phyloP scores from a whole-genome alignment of 2,113 vertebrate genomes.

The Esox niger region DNA sequence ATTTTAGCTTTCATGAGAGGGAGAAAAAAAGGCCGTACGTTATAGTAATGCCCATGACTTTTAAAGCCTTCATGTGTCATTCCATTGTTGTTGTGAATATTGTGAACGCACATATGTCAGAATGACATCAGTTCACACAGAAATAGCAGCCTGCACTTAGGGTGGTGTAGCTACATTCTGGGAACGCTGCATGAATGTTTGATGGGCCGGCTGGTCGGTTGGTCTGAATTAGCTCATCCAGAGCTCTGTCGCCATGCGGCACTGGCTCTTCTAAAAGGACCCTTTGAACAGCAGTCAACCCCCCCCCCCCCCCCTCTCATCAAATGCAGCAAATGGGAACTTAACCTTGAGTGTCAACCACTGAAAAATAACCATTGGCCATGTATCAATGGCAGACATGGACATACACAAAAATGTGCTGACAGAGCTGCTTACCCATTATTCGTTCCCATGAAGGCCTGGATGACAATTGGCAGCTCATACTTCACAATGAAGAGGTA shows the following conservation, averaged over 20 bases:
- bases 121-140: conserved; percentile 13
- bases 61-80: neutral
- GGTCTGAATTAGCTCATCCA: conserved; percentile 46
- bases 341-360: neutral
- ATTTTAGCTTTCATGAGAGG: neutral
- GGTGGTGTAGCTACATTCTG: neutral
- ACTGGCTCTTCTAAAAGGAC: conserved; percentile 54
- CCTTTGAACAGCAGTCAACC: conserved; percentile 44
- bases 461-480: conserved; percentile 94
- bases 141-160: conserved; percentile 31
- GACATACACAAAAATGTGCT: neutral
- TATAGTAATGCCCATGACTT: too few relatives aligned
- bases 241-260: conserved; percentile 38
- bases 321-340: too few relatives aligned
- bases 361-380: neutral
- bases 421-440: conserved; percentile 73
- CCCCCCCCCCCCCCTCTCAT: conserved; percentile 3
- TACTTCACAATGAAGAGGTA: conserved; percentile 99
- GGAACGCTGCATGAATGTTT: conserved; percentile 45
- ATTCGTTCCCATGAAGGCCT: conserved; percentile 77
- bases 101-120: neutral
- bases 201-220: conserved; percentile 11
- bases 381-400: neutral
- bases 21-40: neutral
- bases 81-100: neutral